Percentiles rank a stretch among this genome's conserved stretches.
Conservation (phyloP, 2,888 invertebrate genomes). For the Pilophorus perplexus region DNA sequence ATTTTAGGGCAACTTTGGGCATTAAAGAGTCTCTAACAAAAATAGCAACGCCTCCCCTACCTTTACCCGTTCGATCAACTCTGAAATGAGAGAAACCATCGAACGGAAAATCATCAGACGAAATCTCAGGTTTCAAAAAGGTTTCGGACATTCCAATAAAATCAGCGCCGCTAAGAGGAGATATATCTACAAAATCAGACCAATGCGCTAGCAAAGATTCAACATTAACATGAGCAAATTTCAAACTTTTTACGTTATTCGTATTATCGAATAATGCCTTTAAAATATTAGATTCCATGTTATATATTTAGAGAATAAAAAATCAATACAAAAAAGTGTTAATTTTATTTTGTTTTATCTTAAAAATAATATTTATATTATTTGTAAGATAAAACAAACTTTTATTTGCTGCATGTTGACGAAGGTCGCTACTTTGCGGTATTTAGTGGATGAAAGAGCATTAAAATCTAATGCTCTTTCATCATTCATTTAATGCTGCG, state of each 20-base stretch:
- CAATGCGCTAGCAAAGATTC: not conserved
- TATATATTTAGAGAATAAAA: too few species aligned
- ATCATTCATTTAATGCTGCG: too few species aligned
- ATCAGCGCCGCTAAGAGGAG: not conserved
- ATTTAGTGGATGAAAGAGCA: too few species aligned
- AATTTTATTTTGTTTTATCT: too few species aligned
- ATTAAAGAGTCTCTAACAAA: not conserved
- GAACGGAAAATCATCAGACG: not conserved
- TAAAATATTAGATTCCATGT: not conserved
- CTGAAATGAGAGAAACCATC: not conserved
- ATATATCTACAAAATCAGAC: not conserved
- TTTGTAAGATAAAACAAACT: too few species aligned
- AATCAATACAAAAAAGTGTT: too few species aligned
- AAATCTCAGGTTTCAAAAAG: not conserved
- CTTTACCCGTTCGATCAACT: not conserved
- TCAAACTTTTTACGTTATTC: not conserved
- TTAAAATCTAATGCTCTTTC: too few species aligned
- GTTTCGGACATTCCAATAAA: not conserved
- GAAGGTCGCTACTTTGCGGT: too few species aligned
- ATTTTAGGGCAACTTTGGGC: not conserved
- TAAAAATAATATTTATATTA: too few species aligned
- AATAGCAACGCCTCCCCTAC: not conserved
- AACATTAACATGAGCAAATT: conserved; percentile 1
- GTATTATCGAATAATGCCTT: not conserved
- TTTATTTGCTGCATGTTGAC: too few species aligned